Evolutionary conservation across 2,797 vertebrate species (phyloP).

Genomic region (Dendrocincla fuliginosa): DNA sequence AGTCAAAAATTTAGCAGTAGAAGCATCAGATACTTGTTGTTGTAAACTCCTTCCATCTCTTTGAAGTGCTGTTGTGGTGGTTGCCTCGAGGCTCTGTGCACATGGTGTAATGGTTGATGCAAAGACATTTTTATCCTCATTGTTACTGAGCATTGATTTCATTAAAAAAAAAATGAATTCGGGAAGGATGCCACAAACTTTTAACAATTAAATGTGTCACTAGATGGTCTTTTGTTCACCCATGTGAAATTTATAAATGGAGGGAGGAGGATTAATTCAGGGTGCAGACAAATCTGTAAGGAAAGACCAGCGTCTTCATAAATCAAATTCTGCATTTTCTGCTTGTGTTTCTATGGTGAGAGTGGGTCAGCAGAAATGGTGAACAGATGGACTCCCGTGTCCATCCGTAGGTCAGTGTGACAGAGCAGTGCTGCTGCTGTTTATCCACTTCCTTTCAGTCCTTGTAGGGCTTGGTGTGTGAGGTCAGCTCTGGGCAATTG

Average conservation of each 20-base stretch:
- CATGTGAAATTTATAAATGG: neutral
- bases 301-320: neutral
- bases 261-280: neutral
- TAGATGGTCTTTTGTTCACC: neutral
- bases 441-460: neutral
- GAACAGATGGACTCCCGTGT: neutral
- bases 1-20: neutral
- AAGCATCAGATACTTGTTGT: accelerated
- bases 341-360: neutral
- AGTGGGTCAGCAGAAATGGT: neutral
- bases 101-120: accelerated
- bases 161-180: neutral
- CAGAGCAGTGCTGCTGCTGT: neutral
- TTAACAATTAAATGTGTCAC: neutral
- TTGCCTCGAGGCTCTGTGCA: neutral
- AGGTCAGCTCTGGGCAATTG: neutral
- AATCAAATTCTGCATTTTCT: neutral
- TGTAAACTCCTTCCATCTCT: neutral
- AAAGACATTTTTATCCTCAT: neutral
- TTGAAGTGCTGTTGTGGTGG: neutral
- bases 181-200: neutral
- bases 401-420: accelerated
- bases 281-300: neutral
- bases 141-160: neutral
- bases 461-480: neutral